Evolutionary conservation across 2,113 vertebrate species (phyloP), one percentile per base, ranked within the genome.

Genomic region (Forbesichthys papilliferus): DNA sequence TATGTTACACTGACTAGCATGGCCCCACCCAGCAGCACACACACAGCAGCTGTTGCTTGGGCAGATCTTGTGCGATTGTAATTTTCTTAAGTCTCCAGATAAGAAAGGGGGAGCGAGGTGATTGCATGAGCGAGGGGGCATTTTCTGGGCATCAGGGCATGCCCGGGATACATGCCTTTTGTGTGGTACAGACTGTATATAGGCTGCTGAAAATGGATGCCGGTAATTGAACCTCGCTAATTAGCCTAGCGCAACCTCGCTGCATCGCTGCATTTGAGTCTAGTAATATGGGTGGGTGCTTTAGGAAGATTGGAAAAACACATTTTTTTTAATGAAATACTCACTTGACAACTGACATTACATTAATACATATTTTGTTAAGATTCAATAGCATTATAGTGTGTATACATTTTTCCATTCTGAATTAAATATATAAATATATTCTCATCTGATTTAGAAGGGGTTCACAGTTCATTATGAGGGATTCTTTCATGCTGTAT

Each of bases 81-180:
- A 82, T 88, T 80, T 87, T 79, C 80, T 87, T 85, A 86, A 75
- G 77, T 69, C 79, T 56, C 51, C 61, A 54, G 75, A 80, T 84
- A 68, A 87, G 81, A 79, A 69, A 18, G 16, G 9, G 16, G 16
- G 16, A 16, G 16, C 16, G n/a, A 47, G 69, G 27, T 71, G 76
- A 48, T 63, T 70, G 77, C 79, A 73, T 57, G 74, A 33, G 69
- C 78, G 75, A 79, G 60, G 46, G 69, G 65, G 12, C 54, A 63
- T 48, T 49, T 63, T 69, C 69, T 62, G 9, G 75, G 59, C 56
- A 66, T 68, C 56, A 67, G 71, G 16, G 59, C 47, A 56, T 33
- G 61, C 69, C 72, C 79, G 72, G 66, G 59, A 48, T 33, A 57
- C 48, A 66, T 8, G 47, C 55, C 34, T 14, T 54, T 54, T 54